Conservation (phyloP, 2,797 vertebrate species). For the Arctocebus calabarensis region DNA sequence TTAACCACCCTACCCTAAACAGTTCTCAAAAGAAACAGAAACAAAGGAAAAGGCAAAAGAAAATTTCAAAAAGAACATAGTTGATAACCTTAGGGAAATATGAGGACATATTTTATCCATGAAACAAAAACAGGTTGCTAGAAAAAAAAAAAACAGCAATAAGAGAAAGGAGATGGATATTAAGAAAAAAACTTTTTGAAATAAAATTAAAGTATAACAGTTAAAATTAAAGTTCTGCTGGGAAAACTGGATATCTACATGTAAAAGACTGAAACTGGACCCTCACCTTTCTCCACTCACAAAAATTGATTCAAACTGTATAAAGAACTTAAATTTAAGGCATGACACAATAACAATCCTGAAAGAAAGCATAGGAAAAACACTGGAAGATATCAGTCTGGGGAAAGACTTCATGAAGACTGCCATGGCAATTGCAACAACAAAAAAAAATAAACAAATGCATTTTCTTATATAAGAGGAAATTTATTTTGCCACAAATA, state of each 20-base stretch:
- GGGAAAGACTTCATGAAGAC: no score
- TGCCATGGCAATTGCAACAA: no score
- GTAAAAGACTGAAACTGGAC: no score
- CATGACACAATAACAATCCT: no score
- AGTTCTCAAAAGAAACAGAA: conserved; percentile 27
- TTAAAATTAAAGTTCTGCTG: no score
- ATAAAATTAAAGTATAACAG: not conserved
- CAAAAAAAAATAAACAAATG: no score
- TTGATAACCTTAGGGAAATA: not conserved
- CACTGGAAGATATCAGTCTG: no score
- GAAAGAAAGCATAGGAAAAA: no score
- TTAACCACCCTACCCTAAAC: not conserved
- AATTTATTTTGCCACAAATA: not conserved
- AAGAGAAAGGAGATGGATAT: not conserved
- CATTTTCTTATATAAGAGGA: not conserved
- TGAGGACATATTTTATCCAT: conserved; percentile 21
- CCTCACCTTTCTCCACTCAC: no score
- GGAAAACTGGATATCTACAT: no score
- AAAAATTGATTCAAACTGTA: no score
- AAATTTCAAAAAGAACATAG: not conserved
- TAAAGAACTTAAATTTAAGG: no score
- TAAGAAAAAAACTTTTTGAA: not conserved
- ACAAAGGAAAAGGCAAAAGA: not conserved
- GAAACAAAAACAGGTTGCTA: conserved; percentile 6
- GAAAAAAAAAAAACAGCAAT: not conserved